Conservation (phyloP, 2,113 vertebrate genomes). For the Chrysochloris asiatica region DNA sequence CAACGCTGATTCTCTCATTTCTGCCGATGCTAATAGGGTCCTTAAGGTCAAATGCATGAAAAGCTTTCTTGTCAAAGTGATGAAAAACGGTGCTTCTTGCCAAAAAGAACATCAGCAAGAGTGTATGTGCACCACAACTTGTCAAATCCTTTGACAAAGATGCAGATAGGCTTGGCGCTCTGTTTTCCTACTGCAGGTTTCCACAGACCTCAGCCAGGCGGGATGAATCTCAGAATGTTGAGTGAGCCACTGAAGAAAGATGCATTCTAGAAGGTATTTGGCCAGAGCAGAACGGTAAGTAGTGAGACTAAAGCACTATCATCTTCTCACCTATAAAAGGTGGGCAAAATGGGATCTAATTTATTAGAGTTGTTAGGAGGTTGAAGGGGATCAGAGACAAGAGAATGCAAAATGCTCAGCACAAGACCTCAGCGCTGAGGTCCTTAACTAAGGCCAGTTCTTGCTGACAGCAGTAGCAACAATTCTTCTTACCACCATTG, state of each 20-base stretch:
- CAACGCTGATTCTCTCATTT: background rate
- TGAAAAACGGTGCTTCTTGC: background rate
- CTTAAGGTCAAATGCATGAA: background rate
- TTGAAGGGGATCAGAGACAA: background rate
- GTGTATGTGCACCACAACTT: too few relatives aligned
- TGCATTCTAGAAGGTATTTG: fast-evolving
- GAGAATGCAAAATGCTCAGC: background rate
- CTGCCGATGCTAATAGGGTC: background rate
- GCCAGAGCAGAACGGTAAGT: fast-evolving
- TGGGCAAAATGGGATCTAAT: too few relatives aligned
- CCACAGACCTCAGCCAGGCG: background rate
- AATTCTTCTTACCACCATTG: fast-evolving
- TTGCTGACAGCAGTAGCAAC: fast-evolving
- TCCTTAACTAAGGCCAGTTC: too few relatives aligned
- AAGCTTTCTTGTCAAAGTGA: background rate
- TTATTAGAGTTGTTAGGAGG: too few relatives aligned
- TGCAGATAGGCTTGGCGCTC: background rate
- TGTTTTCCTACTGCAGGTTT: background rate
- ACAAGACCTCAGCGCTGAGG: too few relatives aligned
- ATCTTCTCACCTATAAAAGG: too few relatives aligned
- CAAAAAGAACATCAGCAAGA: background rate
- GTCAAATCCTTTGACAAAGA: background rate
- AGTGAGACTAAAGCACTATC: fast-evolving
- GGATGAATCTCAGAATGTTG: background rate
- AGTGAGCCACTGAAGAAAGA: background rate